A percentile compares a stretch with the other conserved stretches of the same genome.
phyloP scores from a whole-genome alignment of 2,888 invertebrate genomes.

The Cryptops parisi region DNA sequence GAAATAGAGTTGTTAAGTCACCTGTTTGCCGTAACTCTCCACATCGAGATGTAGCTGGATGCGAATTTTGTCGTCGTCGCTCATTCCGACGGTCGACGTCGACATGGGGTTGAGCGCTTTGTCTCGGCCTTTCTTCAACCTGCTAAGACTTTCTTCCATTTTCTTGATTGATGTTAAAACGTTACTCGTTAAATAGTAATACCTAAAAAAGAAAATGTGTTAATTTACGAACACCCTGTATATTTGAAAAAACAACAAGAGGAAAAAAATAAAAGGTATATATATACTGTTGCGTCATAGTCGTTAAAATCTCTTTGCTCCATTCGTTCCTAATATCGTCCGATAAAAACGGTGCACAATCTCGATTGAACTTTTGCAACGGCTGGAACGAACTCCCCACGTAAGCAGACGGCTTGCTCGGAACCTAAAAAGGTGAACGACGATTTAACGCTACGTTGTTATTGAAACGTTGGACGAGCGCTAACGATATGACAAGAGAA shows the following conservation, averaged over 20 bases:
- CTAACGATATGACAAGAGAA: too few relatives aligned
- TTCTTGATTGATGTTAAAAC: conserved; percentile 85
- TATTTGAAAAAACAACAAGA: too few relatives aligned
- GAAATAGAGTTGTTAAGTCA: too few relatives aligned
- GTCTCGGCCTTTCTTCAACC: conserved; percentile 70
- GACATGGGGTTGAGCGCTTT: conserved; percentile 33
- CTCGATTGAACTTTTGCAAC: conserved; percentile 43
- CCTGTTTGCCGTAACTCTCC: conserved; percentile 50
- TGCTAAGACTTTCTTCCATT: conserved; percentile 84
- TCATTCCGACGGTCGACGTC: conserved; percentile 44
- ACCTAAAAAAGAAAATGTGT: conserved; percentile 27
- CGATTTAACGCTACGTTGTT: too few relatives aligned
- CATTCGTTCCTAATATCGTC: conserved; percentile 27
- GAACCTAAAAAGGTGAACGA: conserved; percentile 34
- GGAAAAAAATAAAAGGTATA: too few relatives aligned
- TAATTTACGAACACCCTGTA: too few relatives aligned
- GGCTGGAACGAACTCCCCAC: conserved; percentile 49
- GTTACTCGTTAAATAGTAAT: conserved; percentile 51
- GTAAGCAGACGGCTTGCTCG: conserved; percentile 64
- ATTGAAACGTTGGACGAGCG: too few relatives aligned
- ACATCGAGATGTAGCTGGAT: conserved; percentile 80
- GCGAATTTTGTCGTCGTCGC: conserved; percentile 89
- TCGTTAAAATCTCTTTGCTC: conserved; percentile 16
- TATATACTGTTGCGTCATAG: conserved; percentile 40
- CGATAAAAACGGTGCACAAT: conserved; percentile 30